Base-by-base conservation (phyloP, 2,888 invertebrate genomes). In the Aleiodes testaceus region DNA sequence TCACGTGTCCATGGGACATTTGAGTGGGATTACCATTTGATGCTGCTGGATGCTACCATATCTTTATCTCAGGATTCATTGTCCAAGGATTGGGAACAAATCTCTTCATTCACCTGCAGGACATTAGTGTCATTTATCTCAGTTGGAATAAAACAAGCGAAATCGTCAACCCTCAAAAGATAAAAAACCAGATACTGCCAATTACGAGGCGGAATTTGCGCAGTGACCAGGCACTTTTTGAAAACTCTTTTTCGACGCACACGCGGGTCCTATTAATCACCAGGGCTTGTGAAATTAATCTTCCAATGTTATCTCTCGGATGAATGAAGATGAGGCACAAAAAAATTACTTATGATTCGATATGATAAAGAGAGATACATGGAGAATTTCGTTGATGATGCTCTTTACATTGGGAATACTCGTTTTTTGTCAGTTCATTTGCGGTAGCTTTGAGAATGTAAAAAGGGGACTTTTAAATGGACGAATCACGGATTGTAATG, bases 1-100 rank as follows among this genome's bases (percentile, higher is more conserved):
- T 81, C 83, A 82, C 82, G 83, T 83, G 82, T 80, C 78, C 74
- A 77, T 78, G 36, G 36, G 1, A 36, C 36, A 81, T 83, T 82
- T 80, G 78, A 77, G 76, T 75, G 30, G 82, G 82, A 82, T 83
- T 80, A 81, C 78, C 77, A 47, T 47, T 16, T 16, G 45, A 26
- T 14, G 7, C n/a, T 44, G n/a, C 12, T 45, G 14, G 18, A 63
- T 63, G 45, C 7, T 16, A 14, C 47, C 6, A 14, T 45, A 47
- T 45, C n/a, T 20, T 14, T 22, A 53, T 53, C 59, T 36, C 45
- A 20, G 18, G 16, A 69, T 69, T 69, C 49, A 59, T 47, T 14
- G 50, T 52, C 59, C 16, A 26, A 26, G 30, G 45, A 50, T 14
- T 63, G 45, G 26, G 18, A 36, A 50, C 30, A 20, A 22, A 53